Percentiles rank a stretch among this genome's conserved stretches.
These are phyloP conservation scores for Malurus cyaneus DNA, from an alignment of 2,113 vertebrate species.

Conservation along the genomic window DNA sequence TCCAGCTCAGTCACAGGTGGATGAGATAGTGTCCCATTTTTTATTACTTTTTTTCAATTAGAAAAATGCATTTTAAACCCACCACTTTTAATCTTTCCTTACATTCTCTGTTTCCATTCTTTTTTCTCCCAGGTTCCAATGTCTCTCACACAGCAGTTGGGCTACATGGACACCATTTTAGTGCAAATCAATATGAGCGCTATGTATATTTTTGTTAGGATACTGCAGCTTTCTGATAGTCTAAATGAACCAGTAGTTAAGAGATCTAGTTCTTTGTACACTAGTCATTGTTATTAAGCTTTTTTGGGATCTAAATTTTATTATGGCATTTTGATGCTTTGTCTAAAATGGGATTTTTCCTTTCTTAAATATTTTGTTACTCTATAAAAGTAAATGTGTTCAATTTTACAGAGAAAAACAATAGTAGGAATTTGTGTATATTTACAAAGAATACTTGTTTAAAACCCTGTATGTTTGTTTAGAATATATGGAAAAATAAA, in stretches of 20 bases:
- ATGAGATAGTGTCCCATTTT: not conserved
- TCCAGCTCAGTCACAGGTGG: not conserved
- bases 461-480: accelerated
- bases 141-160: not conserved
- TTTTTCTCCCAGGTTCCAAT: not conserved
- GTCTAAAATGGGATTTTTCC: not conserved
- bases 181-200: not conserved
- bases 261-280: not conserved
- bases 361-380: not conserved
- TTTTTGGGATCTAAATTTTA: not conserved
- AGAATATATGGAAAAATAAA: not conserved
- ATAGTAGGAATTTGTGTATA: not conserved
- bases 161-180: not conserved
- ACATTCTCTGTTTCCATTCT: not conserved
- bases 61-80: not conserved
- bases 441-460: not conserved
- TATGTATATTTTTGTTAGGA: not conserved
- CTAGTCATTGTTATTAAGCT: not conserved
- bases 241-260: not conserved
- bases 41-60: not conserved
- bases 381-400: not conserved
- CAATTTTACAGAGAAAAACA: not conserved
- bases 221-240: not conserved
- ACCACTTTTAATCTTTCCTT: not conserved
- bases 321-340: not conserved